phyloP scores from a whole-genome alignment of 2,888 invertebrate genomes.

The Andricus quercusramuli region DNA sequence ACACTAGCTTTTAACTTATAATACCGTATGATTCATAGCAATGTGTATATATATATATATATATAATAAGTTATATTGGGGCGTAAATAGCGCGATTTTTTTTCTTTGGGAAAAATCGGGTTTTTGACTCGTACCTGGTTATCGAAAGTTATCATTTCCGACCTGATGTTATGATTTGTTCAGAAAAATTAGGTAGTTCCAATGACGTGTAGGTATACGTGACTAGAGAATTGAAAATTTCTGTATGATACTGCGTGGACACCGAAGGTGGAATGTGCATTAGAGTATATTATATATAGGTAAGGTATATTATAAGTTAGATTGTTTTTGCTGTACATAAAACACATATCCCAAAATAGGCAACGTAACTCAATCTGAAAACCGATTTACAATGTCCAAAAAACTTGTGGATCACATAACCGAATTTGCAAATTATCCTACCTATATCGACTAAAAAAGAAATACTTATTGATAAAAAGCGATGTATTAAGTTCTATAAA shows the following conservation, averaged over 20 bases:
- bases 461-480: constrained; percentile 65
- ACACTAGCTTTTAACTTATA: constrained; percentile 15
- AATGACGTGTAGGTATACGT: constrained; percentile 42
- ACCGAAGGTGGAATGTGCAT: constrained; percentile 50
- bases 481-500: constrained; percentile 71
- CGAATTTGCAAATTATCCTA: constrained; percentile 66
- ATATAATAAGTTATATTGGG: constrained; percentile 3
- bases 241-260: constrained; percentile 44
- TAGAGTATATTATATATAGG: constrained; percentile 53
- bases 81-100: neutral
- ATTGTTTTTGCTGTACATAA: constrained; percentile 74
- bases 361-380: constrained; percentile 69
- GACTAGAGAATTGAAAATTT: constrained; percentile 43
- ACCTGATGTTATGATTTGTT: neutral
- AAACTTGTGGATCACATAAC: constrained; percentile 58
- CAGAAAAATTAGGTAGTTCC: constrained; percentile 37
- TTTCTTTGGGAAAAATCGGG: neutral
- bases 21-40: neutral
- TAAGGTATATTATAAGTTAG: constrained; percentile 47
- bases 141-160: neutral
- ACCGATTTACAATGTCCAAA: constrained; percentile 62
- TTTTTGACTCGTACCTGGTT: neutral
- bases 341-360: constrained; percentile 73
- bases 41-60: constrained; percentile 8
- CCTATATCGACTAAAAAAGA: constrained; percentile 67